Evolutionary conservation across 2,797 vertebrate genomes (phyloP).

Genomic region (Steatocranus sp.): DNA sequence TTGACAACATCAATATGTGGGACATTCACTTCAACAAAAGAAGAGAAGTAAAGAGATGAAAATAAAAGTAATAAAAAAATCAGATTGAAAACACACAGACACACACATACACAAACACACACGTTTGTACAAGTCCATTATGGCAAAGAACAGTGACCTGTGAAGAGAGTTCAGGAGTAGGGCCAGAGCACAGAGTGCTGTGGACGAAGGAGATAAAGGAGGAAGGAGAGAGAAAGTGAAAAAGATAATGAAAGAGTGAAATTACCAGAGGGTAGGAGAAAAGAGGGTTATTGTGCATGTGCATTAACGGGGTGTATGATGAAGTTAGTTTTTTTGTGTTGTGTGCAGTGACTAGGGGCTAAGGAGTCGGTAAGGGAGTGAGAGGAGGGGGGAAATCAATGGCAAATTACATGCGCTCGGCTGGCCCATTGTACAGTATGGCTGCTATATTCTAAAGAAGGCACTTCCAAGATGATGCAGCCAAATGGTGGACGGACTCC

Average conservation of each 20-base stretch:
- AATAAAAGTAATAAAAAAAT: neutral
- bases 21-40: neutral
- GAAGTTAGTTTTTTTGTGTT: slow-evolving; percentile 81
- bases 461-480: slow-evolving; percentile 83
- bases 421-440: slow-evolving; percentile 86
- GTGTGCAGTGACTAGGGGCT: slow-evolving; percentile 86
- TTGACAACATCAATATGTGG: neutral
- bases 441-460: slow-evolving; percentile 85
- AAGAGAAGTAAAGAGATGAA: neutral
- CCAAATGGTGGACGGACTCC: slow-evolving; percentile 83
- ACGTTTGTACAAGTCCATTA: slow-evolving; percentile 42
- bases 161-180: slow-evolving; percentile 76
- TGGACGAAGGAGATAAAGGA: slow-evolving; percentile 35
- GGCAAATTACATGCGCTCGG: slow-evolving; percentile 89
- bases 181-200: slow-evolving; percentile 8
- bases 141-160: slow-evolving; percentile 81
- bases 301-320: slow-evolving; percentile 84
- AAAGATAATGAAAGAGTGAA: slow-evolving; percentile 77
- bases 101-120: neutral
- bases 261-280: slow-evolving; percentile 81
- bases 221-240: slow-evolving; percentile 48
- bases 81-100: neutral
- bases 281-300: slow-evolving; percentile 82
- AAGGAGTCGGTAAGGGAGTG: slow-evolving; percentile 77
- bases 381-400: slow-evolving; percentile 82